A percentile compares a stretch with the other conserved stretches of the same genome.
phyloP scores from a whole-genome alignment of 30 jellyfish, hydroid and myxozoan genomes.

The Chrysaora quinquecirrha region DNA sequence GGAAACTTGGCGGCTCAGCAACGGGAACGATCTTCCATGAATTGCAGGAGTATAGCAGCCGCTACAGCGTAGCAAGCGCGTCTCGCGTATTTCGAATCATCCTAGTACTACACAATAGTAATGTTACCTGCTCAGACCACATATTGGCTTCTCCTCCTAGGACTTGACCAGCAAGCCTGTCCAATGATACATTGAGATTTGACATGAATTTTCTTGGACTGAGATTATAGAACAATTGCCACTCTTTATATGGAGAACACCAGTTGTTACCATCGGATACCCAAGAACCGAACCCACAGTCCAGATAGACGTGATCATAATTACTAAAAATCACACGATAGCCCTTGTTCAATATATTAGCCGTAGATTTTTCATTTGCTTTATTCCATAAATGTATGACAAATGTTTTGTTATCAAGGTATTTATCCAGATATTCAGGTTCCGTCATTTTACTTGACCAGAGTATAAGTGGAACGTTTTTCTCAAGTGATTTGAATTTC shows the following conservation, averaged over 20 bases:
- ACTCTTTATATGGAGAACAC: slow-evolving; percentile 73
- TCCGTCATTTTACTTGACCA: slow-evolving; percentile 72
- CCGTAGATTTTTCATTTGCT: slow-evolving; percentile 33
- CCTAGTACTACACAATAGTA: too few species aligned
- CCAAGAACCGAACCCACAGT: slow-evolving; percentile 74
- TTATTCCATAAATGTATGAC: slow-evolving; percentile 58
- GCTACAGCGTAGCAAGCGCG: too few species aligned
- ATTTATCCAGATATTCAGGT: slow-evolving; percentile 26
- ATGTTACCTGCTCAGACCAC: slow-evolving; percentile 82
- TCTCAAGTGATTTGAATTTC: slow-evolving; percentile 22
- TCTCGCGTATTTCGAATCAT: too few species aligned
- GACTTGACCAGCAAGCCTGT: slow-evolving; percentile 15
- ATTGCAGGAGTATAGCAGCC: too few species aligned
- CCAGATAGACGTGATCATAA: slow-evolving; percentile 55
- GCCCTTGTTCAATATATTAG: slow-evolving; percentile 47
- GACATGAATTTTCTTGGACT: slow-evolving; percentile 45
- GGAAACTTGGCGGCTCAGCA: too few species aligned
- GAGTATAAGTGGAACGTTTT: slow-evolving; percentile 43
- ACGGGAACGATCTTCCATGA: too few species aligned
- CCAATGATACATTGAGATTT: slow-evolving; percentile 31
- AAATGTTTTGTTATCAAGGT: slow-evolving; percentile 32
- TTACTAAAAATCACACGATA: slow-evolving; percentile 48
- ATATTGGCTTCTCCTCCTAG: slow-evolving; percentile 66
- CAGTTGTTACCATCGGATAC: slow-evolving; percentile 72
- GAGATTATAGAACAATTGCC: slow-evolving; percentile 60